Evolutionary conservation across 2,888 invertebrate genomes (phyloP), one percentile per base, ranked within the genome.

Genomic region (Heliconius ethilla): DNA sequence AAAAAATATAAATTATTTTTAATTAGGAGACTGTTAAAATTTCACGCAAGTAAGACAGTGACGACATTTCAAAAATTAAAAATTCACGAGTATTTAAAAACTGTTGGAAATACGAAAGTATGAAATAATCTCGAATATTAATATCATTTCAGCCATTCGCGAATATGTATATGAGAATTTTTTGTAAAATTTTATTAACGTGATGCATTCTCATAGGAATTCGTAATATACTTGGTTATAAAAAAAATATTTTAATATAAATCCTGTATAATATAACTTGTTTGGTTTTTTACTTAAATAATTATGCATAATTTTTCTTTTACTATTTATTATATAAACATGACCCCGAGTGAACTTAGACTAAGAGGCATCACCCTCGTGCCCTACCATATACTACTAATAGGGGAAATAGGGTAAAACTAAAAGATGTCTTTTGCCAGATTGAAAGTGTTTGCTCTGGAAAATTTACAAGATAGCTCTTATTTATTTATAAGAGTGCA

Each of bases 131-230:
- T 72, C 59, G 77, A 59, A 75, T 77, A 75, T 79, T 77, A 77
- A 77, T 79, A 77, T 79, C 77, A 77, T 79, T 79, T 74, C 76
- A 70, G 40, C 25, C 70, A 63, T 70, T 70, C 76, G 70, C 29
- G 15, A 33, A 70, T 45, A 40, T 40, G 25, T 25, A 33, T 62
- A 73, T 40, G 73, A 73, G 25, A 9, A 73, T 73, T 63, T 45
- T 73, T 73, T 62, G 55, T 72, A 37, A 73, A 62, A 73, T 63
- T 40, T 73, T 63, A 73, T 73, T 63, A 73, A 73, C 73, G 73
- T 73, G n/a, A 72, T 72, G 55, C 33, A 55, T 55, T 18, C 70
- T 72, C 70, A 72, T 72, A 15, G 33, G 70, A 55, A 55, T 72
- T 72, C 55, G 70, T 55, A 55, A n/a, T 55, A 33, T 55, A 72